These are phyloP conservation scores for Megastigmus dorsalis DNA, from an alignment of 2,888 invertebrate species.

Conservation along the genomic window DNA sequence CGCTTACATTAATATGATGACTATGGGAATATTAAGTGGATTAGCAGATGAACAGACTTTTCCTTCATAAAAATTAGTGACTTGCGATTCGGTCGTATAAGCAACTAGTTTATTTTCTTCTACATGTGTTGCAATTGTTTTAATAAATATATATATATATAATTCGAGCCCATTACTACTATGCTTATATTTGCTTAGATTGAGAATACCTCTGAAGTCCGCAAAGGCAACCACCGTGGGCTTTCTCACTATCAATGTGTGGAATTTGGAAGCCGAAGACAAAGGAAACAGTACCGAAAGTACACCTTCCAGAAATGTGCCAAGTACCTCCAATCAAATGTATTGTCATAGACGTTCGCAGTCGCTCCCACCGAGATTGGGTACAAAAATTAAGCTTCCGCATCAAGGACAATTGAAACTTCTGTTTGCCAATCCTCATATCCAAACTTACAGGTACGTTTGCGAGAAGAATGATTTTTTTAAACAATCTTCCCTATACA, in stretches of 20 bases:
- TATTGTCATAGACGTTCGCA: slow-evolving; percentile 85
- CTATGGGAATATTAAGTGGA: too few species aligned
- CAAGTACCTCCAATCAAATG: slow-evolving; percentile 74
- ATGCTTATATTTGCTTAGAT: too few species aligned
- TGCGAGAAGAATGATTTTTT: background rate
- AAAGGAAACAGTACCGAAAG: slow-evolving; percentile 83
- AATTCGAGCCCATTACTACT: background rate
- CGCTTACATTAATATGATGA: too few species aligned
- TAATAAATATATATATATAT: background rate
- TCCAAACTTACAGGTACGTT: slow-evolving; percentile 75
- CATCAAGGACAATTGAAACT: slow-evolving; percentile 84
- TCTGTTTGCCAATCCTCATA: slow-evolving; percentile 84
- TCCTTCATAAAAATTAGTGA: too few species aligned
- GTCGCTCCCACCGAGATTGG: slow-evolving; percentile 88
- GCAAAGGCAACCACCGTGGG: slow-evolving; percentile 84
- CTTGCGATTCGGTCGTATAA: too few species aligned
- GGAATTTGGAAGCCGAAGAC: slow-evolving; percentile 88
- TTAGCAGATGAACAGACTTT: too few species aligned
- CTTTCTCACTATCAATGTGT: slow-evolving; percentile 89
- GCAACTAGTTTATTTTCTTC: too few species aligned
- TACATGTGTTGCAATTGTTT: too few species aligned
- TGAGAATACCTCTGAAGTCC: slow-evolving; percentile 79
- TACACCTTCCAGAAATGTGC: slow-evolving; percentile 78
- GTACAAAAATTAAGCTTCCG: slow-evolving; percentile 87
- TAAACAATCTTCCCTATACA: too few species aligned